Evolutionary conservation across 1,140 invertebrate species (phyloP), one percentile per base, ranked within the genome.

Genomic region (Chionoecetes opilio): DNA sequence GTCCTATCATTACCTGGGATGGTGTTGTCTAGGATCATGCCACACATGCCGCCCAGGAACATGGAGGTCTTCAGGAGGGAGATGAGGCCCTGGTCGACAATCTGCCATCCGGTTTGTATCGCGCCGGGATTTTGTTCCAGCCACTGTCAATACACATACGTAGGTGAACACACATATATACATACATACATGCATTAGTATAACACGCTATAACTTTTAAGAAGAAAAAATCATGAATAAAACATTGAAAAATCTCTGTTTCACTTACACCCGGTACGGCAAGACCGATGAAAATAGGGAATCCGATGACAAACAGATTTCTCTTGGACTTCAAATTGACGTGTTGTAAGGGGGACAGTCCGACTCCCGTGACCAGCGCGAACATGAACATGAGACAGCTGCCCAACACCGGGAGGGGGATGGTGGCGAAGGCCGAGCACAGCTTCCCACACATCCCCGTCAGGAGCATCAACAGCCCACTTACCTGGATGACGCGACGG

Each of bases 331-430:
- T 63, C 1, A 94, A 89, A 34, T 41, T 29, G 63, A 94, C 63
- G 41, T 86, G 82, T 38, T 91, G 89, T 14, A 94, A 37, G 0
- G 89, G 34, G n/a, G 93, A 88, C 32, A 92, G 46, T 1, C 95
- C 95, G 17, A 98, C 98, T 21, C 98, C 98, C 14, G 98, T 97
- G 92, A 99, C 98, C 98, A 99, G 98, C 41, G 98, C 98, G 96
- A 99, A 99, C 98, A 98, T 98, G 5, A 99, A 98, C 96, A 98
- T 98, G 97, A 99, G 98, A 90, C 98, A 98, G 6, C 98, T 99
- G 0, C 98, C 99, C 0, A 99, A 97, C 31, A 99, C 98, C 0
- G 98, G 98, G 96, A 98, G 98, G 3, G 99, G 99, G 92, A 99
- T 99, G 91, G 99, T 98, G 86, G 99, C 98, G 96, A 99, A 99